Conservation (phyloP, 2,888 invertebrate species). For the Harpagoxenus sublaevis region DNA sequence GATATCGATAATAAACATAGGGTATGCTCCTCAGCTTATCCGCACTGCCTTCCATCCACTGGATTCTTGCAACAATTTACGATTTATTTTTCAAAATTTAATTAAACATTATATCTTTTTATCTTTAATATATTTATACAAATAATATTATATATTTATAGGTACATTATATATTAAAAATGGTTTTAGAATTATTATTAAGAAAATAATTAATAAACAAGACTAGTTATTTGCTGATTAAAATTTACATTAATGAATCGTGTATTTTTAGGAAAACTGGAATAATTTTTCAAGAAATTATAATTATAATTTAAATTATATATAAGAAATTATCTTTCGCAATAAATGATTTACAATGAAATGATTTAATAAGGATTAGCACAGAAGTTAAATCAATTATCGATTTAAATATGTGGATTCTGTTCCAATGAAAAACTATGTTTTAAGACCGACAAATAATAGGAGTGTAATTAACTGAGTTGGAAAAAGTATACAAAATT, state of each 20-base stretch:
- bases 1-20: conserved; percentile 44
- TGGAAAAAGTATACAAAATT: too few relatives aligned
- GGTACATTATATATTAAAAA: neutral
- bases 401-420: too few relatives aligned
- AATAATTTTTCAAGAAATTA: neutral
- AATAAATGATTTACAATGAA: too few relatives aligned
- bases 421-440: too few relatives aligned
- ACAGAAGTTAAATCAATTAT: too few relatives aligned
- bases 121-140: neutral
- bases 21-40: neutral
- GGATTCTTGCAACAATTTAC: neutral
- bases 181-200: neutral
- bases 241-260: neutral
- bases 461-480: too few relatives aligned
- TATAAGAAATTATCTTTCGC: neutral
- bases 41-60: neutral
- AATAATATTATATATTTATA: neutral
- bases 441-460: too few relatives aligned
- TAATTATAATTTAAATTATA: neutral
- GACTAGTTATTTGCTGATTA: neutral
- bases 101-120: neutral
- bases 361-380: too few relatives aligned
- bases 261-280: neutral
- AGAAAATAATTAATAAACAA: conserved; percentile 3
- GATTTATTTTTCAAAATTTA: neutral